Percentiles rank a stretch among this genome's conserved stretches.
These are phyloP conservation scores for Ceratina australensis DNA, from an alignment of 1,140 invertebrate genomes.

Conservation along the genomic window DNA sequence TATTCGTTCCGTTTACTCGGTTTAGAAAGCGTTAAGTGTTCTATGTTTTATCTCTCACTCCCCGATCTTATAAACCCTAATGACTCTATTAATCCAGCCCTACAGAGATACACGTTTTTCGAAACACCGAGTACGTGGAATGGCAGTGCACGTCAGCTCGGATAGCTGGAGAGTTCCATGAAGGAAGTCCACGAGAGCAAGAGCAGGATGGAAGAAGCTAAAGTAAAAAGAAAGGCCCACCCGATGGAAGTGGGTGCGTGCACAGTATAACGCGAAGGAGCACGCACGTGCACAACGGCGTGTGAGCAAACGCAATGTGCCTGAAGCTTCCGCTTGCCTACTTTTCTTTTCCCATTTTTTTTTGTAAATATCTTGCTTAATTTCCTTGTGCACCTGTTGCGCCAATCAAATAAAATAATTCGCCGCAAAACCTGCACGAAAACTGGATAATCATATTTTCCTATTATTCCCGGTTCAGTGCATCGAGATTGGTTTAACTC, in stretches of 20 bases:
- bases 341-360: conserved; percentile 26
- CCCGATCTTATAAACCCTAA: too few species aligned
- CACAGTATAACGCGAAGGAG: not conserved
- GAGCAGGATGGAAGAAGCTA: not conserved
- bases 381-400: not conserved
- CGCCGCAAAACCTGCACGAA: too few species aligned
- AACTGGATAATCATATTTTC: too few species aligned
- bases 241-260: not conserved
- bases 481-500: too few species aligned
- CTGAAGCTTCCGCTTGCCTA: conserved; percentile 43
- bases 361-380: too few species aligned
- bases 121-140: conserved; percentile 7
- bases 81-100: too few species aligned
- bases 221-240: not conserved
- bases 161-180: not conserved
- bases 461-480: too few species aligned
- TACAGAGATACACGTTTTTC: not conserved
- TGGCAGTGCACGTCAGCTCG: conserved; percentile 26
- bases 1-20: too few species aligned
- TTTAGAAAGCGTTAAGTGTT: too few species aligned
- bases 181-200: not conserved
- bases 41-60: too few species aligned
- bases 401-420: too few species aligned
- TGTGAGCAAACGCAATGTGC: not conserved
- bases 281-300: conserved; percentile 45